A percentile compares a stretch with the other conserved stretches of the same genome.
phyloP scores from a whole-genome alignment of 2,888 invertebrate species.

The Silvanus unidentatus region DNA sequence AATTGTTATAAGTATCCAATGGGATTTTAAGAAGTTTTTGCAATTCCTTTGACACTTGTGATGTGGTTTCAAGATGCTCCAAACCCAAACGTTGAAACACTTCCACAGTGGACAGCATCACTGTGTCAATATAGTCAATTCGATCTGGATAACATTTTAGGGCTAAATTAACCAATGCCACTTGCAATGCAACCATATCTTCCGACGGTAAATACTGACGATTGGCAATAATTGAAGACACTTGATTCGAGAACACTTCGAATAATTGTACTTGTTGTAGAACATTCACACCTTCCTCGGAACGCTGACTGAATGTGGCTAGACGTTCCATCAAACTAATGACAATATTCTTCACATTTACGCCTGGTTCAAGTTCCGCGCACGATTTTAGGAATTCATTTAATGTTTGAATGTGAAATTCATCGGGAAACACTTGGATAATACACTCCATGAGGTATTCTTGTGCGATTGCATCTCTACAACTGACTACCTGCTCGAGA shows the following conservation, averaged over 20 bases:
- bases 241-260: constrained; percentile 97
- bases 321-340: constrained; percentile 92
- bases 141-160: constrained; percentile 94
- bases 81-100: constrained; percentile 79
- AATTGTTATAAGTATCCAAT: constrained; percentile 89
- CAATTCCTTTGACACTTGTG: constrained; percentile 86
- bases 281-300: constrained; percentile 46
- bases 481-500: constrained; percentile 91
- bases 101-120: constrained; percentile 80
- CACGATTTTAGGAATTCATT: constrained; percentile 95
- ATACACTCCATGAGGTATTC: constrained; percentile 99
- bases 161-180: constrained; percentile 88
- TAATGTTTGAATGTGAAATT: constrained; percentile 94
- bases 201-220: constrained; percentile 93
- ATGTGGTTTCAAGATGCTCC: constrained; percentile 71
- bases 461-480: constrained; percentile 96
- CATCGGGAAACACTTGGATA: constrained; percentile 98
- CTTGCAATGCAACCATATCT: constrained; percentile 92
- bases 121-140: constrained; percentile 92
- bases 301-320: constrained; percentile 76
- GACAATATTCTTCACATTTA: constrained; percentile 97
- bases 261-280: constrained; percentile 83
- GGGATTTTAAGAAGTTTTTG: constrained; percentile 91
- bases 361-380: constrained; percentile 89
- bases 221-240: constrained; percentile 88